phyloP scores from a whole-genome alignment of 2,113 vertebrate genomes.

The Thalassarche chlororhynchos region DNA sequence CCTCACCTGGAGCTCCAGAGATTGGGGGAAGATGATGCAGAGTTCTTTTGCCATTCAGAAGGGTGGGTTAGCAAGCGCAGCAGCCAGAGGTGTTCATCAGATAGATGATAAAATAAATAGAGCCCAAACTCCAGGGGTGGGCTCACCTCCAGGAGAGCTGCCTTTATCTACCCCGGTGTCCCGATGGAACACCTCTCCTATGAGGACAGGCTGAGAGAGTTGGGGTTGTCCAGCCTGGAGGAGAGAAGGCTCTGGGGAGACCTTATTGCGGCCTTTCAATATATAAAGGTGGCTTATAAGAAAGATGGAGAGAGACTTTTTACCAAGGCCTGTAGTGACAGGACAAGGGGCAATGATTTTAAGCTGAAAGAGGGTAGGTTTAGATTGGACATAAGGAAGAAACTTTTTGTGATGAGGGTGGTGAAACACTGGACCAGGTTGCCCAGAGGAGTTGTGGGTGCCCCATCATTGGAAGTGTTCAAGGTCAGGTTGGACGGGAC shows the following conservation, averaged over 20 bases:
- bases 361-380: not conserved
- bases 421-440: not conserved
- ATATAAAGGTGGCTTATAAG: not conserved
- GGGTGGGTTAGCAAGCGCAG: not conserved
- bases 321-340: not conserved
- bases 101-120: not conserved
- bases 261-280: accelerated
- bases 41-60: not conserved
- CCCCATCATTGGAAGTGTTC: not conserved
- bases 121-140: not conserved
- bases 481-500: not conserved
- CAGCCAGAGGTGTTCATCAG: not conserved
- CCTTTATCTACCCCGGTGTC: not conserved
- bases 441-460: not conserved
- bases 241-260: not conserved
- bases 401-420: not conserved
- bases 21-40: accelerated
- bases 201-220: not conserved
- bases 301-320: not conserved
- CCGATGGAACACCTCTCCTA: accelerated
- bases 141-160: not conserved
- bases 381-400: not conserved
- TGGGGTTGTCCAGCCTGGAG: not conserved
- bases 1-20: not conserved
- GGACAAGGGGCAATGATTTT: not conserved